Evolutionary conservation across 2,888 invertebrate genomes (phyloP), one percentile per base, ranked within the genome.

Genomic region (Rhagonycha lutea): DNA sequence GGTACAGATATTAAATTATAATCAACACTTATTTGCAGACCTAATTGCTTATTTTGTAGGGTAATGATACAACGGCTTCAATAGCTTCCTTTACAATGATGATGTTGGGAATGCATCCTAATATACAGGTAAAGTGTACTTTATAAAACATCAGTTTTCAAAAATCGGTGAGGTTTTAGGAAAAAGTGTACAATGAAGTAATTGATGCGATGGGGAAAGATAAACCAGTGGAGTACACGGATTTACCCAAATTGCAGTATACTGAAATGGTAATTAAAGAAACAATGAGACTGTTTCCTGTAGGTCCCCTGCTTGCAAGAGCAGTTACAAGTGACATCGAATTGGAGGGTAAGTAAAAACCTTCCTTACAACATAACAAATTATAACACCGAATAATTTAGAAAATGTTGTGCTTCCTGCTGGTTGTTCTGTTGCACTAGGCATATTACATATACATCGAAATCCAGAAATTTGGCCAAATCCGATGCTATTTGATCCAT

Each of bases 241-340:
- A 91, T 82, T 79, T 91, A 62, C 82, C 85, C 71, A 88, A 88
- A 77, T 89, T 91, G 89, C 87, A 89, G 14, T 90, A 89, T 80
- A 80, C 90, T 73, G 91, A 91, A 79, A 85, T 89, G 79, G 90
- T 90, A 0, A 88, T 91, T 18, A 91, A 91, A 80, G 91, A 91
- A 82, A 88, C 90, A 0, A 87, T 91, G 88, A 85, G 91, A 61
- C 78, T 91, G 4, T 91, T 90, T 80, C 79, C 78, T 1, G 69
- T 75, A 10, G 74, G 85, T 81, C 89, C 82, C 14, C 10, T 72
- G 28, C 61, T 79, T 14, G 73, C 74, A 4, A 61, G 77, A 29
- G 67, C 80, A 10, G 32, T 79, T n/a, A 72, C 74, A 3, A 14
- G 75, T 18, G 76, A 75, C 24, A 67, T 72, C 14, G 14, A 79